A percentile compares a stretch with the other conserved stretches of the same genome.
Evolutionary conservation across 2,113 vertebrate species (phyloP).

Genomic region (Sturnus vulgaris): DNA sequence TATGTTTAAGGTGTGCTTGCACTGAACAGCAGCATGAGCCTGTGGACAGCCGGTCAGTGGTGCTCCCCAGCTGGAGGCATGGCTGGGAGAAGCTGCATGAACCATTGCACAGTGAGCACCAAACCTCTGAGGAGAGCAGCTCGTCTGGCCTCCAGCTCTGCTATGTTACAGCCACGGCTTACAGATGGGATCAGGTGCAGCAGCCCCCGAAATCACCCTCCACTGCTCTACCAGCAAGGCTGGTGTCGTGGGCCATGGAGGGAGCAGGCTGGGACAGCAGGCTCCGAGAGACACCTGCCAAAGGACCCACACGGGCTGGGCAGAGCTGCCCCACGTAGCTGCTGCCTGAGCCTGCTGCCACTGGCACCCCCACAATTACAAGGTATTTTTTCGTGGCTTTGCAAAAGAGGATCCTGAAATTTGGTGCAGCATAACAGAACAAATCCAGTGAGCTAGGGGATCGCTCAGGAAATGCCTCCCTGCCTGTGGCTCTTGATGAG

Average conservation of each 20-base stretch:
- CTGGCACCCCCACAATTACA: background rate
- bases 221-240: background rate
- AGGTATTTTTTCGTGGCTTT: background rate
- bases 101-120: background rate
- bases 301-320: fast-evolving
- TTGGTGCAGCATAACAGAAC: background rate
- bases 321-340: fast-evolving
- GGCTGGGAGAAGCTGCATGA: background rate
- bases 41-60: fast-evolving
- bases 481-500: background rate
- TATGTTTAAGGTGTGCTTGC: background rate
- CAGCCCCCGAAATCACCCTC: background rate
- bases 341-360: background rate
- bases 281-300: background rate
- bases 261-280: background rate
- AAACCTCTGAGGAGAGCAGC: background rate
- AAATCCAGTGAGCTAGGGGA: background rate
- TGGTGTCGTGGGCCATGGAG: background rate
- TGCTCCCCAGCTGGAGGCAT: background rate
- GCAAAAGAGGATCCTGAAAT: background rate
- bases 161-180: background rate
- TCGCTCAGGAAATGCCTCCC: background rate
- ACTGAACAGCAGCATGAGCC: background rate
- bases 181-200: fast-evolving
- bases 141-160: background rate